Evolutionary conservation across 2,113 vertebrate species (phyloP).

Genomic region (Tor tambroides): DNA sequence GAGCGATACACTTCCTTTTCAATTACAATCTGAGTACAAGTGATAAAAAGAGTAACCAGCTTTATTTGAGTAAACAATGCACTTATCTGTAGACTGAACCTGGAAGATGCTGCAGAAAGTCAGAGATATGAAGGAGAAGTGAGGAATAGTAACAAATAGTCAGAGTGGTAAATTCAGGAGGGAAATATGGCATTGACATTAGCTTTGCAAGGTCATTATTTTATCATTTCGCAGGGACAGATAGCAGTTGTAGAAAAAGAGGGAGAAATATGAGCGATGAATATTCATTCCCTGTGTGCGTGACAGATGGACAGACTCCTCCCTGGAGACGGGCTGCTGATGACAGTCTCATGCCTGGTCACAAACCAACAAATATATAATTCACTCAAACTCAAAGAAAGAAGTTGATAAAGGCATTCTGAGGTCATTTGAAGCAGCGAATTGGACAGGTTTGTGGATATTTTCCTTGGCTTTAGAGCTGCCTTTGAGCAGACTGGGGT

Average conservation of each 20-base stretch:
- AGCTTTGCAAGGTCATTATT: not conserved
- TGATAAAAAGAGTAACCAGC: constrained; percentile 3
- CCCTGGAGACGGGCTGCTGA: not conserved
- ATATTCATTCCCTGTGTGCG: not conserved
- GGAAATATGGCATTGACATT: not conserved
- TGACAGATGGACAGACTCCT: constrained; percentile 3
- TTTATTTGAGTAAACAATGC: not conserved
- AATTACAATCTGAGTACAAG: not conserved
- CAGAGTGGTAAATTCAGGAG: not conserved
- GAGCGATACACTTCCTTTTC: not conserved
- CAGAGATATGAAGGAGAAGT: not conserved
- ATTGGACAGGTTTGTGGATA: constrained; percentile 20
- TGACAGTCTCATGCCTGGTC: not conserved
- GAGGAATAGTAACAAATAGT: not conserved
- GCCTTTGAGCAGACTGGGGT: constrained; percentile 22
- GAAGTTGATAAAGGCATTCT: not conserved
- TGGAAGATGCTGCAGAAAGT: not conserved
- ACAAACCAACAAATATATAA: constrained; percentile 5
- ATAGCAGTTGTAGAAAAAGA: not conserved
- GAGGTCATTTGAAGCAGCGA: not conserved
- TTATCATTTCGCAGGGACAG: not conserved
- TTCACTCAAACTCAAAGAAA: constrained; percentile 20
- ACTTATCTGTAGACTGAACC: not conserved
- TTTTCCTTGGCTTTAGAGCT: not conserved
- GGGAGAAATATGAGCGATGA: not conserved